Evolutionary conservation across 2,113 vertebrate species (phyloP).

Genomic region (Casuarius casuarius): DNA sequence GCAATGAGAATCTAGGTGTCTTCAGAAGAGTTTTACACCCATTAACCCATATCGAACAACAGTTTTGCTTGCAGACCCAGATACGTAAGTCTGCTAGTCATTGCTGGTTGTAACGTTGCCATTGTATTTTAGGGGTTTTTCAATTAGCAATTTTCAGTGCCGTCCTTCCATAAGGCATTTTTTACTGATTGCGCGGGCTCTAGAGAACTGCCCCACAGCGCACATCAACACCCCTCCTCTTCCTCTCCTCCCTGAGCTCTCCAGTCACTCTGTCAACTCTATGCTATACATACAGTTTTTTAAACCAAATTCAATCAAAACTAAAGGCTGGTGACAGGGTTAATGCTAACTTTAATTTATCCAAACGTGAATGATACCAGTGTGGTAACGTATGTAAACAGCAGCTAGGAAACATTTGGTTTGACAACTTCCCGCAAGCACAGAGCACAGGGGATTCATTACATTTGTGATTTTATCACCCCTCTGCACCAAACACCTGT

Average conservation of each 20-base stretch:
- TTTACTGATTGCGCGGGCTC: no score
- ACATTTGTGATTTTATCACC: not conserved
- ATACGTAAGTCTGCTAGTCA: not conserved
- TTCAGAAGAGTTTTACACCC: not conserved
- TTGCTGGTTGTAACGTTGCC: not conserved
- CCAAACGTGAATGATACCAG: accelerated
- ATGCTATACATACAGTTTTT: not conserved
- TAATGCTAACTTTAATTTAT: not conserved
- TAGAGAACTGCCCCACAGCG: not conserved
- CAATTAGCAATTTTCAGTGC: not conserved
- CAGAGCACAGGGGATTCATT: accelerated
- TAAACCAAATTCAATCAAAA: not conserved
- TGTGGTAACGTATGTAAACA: not conserved
- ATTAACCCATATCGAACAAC: not conserved
- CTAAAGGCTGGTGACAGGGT: not conserved
- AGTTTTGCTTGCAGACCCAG: not conserved
- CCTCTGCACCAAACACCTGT: not conserved
- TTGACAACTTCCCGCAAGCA: not conserved
- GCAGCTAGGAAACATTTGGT: not conserved
- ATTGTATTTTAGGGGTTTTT: not conserved
- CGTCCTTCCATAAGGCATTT: not conserved
- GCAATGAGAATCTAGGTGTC: accelerated
- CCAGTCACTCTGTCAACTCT: no score
- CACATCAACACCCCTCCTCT: no score
- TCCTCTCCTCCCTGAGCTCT: not conserved